Evolutionary conservation across 2,797 vertebrate species (phyloP), one percentile per base, ranked within the genome.

Genomic region (Crax fasciolata): DNA sequence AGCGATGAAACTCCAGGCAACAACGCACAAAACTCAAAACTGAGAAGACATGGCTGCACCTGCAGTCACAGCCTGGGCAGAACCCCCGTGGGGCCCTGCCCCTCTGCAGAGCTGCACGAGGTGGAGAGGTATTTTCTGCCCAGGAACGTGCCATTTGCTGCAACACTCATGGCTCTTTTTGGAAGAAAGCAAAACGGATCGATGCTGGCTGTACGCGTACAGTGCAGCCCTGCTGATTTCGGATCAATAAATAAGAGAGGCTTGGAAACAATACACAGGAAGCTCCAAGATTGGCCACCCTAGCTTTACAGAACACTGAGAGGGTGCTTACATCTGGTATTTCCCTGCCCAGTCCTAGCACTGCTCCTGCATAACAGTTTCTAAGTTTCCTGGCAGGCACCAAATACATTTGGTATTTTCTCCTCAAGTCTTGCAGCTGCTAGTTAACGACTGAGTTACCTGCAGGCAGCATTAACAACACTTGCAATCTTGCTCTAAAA

Each of bases 401-500:
- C 49, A 57, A 80, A 59, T 2, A 65, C 54, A 80, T 85, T 83
- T 89, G 89, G 79, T 62, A 35, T 95, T 94, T 66, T 55, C 44
- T 83, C 71, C n/a, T 43, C 7, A 13, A 73, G 20, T 39, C 67
- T 49, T 59, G 23, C 73, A 76, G 39, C 19, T 79, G 66, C 66
- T 30, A 6, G 41, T 54, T 39, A 90, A 70, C 59, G 44, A 41
- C 70, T 67, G 48, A 61, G 71, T 71, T 51, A 92, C 63, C 92
- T 71, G 38, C 48, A 89, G 86, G 89, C 89, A 91, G 80, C 19
- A 77, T 57, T 52, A 74, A 58, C 71, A 39, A 48, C 3, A 2
- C 67, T 81, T 73, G 66, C 63, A 46, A 15, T 35, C 55, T 70
- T 27, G 66, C 46, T 59, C 59, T 94, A 63, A 49, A 82, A 77